Percentiles rank a stretch among this genome's conserved stretches.
These are phyloP conservation scores for Crypturellus undulatus DNA, from an alignment of 2,113 vertebrate species.

Conservation along the genomic window DNA sequence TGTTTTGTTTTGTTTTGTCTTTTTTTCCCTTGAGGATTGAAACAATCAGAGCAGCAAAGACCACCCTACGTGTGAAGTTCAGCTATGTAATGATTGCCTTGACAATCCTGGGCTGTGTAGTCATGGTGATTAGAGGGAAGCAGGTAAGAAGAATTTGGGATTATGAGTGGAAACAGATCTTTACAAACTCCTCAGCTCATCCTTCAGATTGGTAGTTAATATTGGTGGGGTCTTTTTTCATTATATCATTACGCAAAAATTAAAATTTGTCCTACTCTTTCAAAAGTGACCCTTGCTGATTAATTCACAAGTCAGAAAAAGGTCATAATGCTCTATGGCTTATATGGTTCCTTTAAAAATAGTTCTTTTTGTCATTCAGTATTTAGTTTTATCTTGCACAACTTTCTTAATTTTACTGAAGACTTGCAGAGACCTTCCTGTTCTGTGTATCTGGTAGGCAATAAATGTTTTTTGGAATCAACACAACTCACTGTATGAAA, in stretches of 20 bases:
- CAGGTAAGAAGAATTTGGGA: slow-evolving; percentile 77
- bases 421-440: background rate
- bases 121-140: slow-evolving; percentile 86
- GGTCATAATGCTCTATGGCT: background rate
- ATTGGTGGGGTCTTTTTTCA: background rate
- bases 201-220: background rate
- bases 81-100: slow-evolving; percentile 87
- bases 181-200: background rate
- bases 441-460: background rate
- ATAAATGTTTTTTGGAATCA: background rate
- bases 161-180: background rate
- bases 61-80: slow-evolving; percentile 84
- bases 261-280: background rate
- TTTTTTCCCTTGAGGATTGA: slow-evolving; percentile 80
- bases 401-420: background rate
- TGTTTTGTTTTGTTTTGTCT: background rate
- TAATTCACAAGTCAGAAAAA: background rate
- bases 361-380: background rate
- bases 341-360: background rate
- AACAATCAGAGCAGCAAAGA: slow-evolving; percentile 86
- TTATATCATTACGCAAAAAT: background rate
- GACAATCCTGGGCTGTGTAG: slow-evolving; percentile 83
- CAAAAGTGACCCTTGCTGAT: background rate
- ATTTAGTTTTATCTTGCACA: background rate
- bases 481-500: background rate